These are phyloP conservation scores for Brachystomella parvula DNA, from an alignment of 1,140 invertebrate species.

Conservation along the genomic window DNA sequence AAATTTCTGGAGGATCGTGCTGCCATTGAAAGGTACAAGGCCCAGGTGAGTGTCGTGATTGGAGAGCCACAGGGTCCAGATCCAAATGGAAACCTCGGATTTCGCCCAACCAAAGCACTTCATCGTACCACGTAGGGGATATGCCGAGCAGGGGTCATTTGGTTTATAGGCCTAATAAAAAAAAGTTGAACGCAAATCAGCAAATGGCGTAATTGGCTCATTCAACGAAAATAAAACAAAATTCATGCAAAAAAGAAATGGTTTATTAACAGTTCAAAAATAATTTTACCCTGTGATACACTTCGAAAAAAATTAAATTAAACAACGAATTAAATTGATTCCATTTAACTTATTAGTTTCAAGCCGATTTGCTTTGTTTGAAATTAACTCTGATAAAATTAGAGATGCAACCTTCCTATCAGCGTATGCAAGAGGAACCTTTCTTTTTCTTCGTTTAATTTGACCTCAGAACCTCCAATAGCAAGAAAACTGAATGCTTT, in stretches of 20 bases:
- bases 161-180: too few relatives aligned
- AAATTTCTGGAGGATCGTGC: conserved; percentile 18
- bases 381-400: too few relatives aligned
- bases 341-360: not conserved
- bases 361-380: too few relatives aligned
- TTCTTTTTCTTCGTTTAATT: not conserved
- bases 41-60: conserved; percentile 8
- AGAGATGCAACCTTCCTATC: not conserved
- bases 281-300: not conserved
- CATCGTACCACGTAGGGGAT: not conserved
- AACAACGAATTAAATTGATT: too few relatives aligned
- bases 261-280: not conserved
- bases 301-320: not conserved
- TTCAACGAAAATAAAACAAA: not conserved
- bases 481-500: too few relatives aligned
- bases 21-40: conserved; percentile 13
- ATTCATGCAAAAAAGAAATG: not conserved
- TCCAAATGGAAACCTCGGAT: conserved; percentile 7
- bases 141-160: too few relatives aligned
- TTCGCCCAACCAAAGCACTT: conserved; percentile 10
- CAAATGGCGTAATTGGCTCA: not conserved
- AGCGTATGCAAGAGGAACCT: not conserved
- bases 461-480: too few relatives aligned
- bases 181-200: too few relatives aligned
- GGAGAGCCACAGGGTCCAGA: conserved; percentile 17